phyloP scores from a whole-genome alignment of 2,888 invertebrate genomes.

The Athrips mouffetella region DNA sequence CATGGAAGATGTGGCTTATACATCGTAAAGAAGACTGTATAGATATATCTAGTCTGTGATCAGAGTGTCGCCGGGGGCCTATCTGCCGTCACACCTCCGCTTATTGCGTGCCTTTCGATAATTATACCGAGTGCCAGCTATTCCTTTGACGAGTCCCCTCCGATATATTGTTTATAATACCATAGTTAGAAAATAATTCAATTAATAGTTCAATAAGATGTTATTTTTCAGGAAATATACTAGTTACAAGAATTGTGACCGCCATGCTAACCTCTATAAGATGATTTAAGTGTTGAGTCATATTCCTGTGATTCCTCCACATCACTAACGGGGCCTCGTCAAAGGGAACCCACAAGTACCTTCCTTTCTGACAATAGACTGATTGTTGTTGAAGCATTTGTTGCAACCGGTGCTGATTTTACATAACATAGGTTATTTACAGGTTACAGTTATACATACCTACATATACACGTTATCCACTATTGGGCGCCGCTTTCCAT shows the following conservation, averaged over 20 bases:
- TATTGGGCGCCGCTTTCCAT: conserved; percentile 47
- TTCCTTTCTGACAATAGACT: conserved; percentile 78
- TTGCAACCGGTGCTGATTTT: conserved; percentile 77
- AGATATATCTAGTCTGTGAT: conserved; percentile 77
- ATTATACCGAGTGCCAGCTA: conserved; percentile 62
- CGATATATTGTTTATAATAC: conserved; percentile 3
- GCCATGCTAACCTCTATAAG: neutral
- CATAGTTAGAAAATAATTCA: conserved; percentile 1
- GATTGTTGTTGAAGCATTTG: conserved; percentile 75
- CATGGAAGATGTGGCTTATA: conserved; percentile 58
- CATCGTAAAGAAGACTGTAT: conserved; percentile 67
- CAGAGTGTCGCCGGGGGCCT: conserved; percentile 76
- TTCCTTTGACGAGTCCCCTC: conserved; percentile 46
- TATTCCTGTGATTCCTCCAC: conserved; percentile 11
- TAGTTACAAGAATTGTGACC: neutral
- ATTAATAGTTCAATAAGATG: conserved; percentile 2
- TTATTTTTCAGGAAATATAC: conserved; percentile 1
- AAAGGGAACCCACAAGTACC: conserved; percentile 53
- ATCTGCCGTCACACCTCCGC: conserved; percentile 71
- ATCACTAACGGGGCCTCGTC: conserved; percentile 56
- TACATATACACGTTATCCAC: conserved; percentile 66
- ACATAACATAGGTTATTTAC: conserved; percentile 75
- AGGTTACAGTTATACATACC: conserved; percentile 71
- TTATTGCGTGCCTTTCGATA: conserved; percentile 76
- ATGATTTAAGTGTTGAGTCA: conserved; percentile 27